phyloP scores from a whole-genome alignment of 2,888 invertebrate genomes.

The Macrophya alboannulata region DNA sequence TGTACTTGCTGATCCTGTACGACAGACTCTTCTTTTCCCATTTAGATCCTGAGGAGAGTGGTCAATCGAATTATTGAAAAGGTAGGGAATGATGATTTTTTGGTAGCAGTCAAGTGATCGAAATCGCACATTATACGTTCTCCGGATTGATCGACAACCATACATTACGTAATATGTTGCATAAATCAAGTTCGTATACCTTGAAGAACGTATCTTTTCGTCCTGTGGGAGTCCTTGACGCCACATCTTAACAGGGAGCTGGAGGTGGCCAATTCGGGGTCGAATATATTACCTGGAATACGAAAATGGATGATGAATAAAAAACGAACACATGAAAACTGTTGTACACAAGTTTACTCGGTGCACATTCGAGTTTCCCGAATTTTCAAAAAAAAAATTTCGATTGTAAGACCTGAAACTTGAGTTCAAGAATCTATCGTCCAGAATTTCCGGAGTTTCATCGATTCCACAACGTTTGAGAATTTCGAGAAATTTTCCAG shows the following conservation, averaged over 20 bases:
- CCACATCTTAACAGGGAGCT: slow-evolving; percentile 90
- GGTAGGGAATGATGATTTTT: not conserved
- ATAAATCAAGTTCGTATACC: not conserved
- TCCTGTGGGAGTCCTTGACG: not conserved
- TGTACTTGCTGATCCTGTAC: slow-evolving; percentile 93
- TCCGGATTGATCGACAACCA: too few species aligned
- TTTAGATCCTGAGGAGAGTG: slow-evolving; percentile 88
- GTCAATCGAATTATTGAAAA: not conserved
- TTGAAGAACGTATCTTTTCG: not conserved
- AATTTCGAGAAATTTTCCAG: too few species aligned
- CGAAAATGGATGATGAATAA: not conserved
- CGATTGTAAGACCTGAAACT: not conserved
- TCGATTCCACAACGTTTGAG: not conserved
- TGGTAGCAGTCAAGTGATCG: not conserved
- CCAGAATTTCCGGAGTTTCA: not conserved
- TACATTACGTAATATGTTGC: not conserved
- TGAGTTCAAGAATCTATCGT: not conserved
- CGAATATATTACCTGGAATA: slow-evolving; percentile 86
- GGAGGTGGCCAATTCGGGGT: slow-evolving; percentile 88
- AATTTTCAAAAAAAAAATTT: not conserved
- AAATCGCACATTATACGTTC: too few species aligned
- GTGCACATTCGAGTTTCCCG: not conserved
- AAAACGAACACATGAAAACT: not conserved
- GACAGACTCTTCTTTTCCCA: slow-evolving; percentile 94
- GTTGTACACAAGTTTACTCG: too few species aligned